Percentiles rank a stretch among this genome's conserved stretches.
These are phyloP conservation scores for Hyaena hyaena DNA, from an alignment of 2,113 vertebrate species.

Conservation along the genomic window DNA sequence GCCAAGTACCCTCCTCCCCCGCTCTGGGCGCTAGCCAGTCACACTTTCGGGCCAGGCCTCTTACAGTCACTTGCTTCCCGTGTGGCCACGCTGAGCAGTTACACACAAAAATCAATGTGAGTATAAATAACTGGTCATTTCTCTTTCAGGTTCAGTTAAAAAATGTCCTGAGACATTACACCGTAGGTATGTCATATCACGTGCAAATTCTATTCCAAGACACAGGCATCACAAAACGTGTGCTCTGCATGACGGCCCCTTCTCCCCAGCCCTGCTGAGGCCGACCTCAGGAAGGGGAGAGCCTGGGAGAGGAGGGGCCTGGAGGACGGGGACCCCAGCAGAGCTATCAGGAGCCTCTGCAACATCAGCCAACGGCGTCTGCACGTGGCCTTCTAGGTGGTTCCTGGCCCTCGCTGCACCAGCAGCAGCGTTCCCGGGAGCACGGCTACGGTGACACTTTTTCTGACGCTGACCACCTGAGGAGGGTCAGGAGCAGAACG, in stretches of 20 bases:
- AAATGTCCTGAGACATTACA: fast-evolving
- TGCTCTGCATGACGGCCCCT: fast-evolving
- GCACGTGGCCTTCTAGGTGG: background rate
- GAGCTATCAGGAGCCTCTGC: background rate
- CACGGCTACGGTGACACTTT: background rate
- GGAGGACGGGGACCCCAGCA: background rate
- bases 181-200: fast-evolving
- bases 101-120: fast-evolving
- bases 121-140: fast-evolving
- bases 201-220: fast-evolving
- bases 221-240: background rate
- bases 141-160: fast-evolving
- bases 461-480: background rate
- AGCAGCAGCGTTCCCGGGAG: background rate
- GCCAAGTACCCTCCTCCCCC: background rate
- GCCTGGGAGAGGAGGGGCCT: background rate
- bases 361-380: background rate
- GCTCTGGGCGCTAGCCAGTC: background rate
- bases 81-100: fast-evolving
- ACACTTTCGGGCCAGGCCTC: background rate
- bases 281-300: background rate
- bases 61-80: fast-evolving
- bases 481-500: too few relatives aligned
- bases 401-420: background rate
- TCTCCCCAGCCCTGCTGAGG: background rate